Conservation (phyloP, 2,888 invertebrate genomes). For the Dromius quadrimaculatus region DNA sequence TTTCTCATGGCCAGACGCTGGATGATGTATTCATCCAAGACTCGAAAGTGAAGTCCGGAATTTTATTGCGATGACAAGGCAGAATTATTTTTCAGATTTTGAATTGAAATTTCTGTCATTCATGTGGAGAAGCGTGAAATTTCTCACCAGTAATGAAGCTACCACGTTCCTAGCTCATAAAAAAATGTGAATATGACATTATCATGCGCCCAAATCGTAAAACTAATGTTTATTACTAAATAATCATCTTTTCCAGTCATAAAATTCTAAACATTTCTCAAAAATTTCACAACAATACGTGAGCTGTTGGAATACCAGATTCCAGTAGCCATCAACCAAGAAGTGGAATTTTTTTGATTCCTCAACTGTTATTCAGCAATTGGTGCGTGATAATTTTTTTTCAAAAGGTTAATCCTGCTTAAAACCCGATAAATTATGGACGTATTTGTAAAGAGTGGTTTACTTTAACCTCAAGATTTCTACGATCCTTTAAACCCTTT, state of each 20-base stretch:
- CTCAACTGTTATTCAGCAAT: background rate
- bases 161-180: background rate
- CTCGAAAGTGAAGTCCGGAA: background rate
- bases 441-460: too few species aligned
- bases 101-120: background rate
- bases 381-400: too few species aligned
- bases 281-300: constrained; percentile 36
- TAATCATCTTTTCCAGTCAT: constrained; percentile 15
- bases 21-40: constrained; percentile 8
- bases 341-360: background rate
- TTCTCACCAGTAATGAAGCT: background rate
- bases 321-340: background rate
- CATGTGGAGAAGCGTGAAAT: background rate
- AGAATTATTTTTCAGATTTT: background rate
- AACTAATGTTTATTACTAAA: constrained; percentile 27
- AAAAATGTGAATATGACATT: constrained; percentile 11
- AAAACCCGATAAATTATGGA: too few species aligned
- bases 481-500: too few species aligned
- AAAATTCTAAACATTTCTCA: constrained; percentile 39
- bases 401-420: too few species aligned
- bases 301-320: background rate
- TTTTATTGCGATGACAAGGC: background rate
- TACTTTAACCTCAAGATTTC: too few species aligned
- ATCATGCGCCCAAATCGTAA: constrained; percentile 2
- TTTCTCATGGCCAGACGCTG: too few species aligned